Conservation (phyloP, 2,797 vertebrate genomes). For the Rhinophrynus dorsalis region DNA sequence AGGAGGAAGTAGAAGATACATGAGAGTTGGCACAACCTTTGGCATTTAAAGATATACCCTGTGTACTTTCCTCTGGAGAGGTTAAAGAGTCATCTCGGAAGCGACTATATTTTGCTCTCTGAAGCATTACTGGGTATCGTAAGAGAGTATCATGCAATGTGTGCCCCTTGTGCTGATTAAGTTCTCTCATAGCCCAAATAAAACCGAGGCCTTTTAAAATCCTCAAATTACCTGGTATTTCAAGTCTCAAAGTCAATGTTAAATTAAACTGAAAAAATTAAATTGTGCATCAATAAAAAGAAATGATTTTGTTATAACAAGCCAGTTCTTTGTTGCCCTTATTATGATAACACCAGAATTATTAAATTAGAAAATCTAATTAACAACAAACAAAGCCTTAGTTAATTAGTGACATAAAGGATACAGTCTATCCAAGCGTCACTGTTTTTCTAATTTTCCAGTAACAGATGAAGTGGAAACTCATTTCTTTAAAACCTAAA, state of each 20-base stretch:
- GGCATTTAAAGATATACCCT: constrained; percentile 58
- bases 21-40: constrained; percentile 68
- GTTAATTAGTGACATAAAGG: no score
- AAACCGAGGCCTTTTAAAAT: not conserved
- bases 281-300: no score
- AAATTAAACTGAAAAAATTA: constrained; percentile 12
- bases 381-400: no score
- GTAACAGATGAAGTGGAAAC: no score
- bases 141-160: constrained; percentile 67
- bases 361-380: no score
- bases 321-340: no score
- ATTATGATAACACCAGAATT: no score
- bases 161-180: constrained; percentile 65
- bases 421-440: no score
- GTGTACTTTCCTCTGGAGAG: constrained; percentile 76
- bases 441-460: no score
- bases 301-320: no score
- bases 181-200: constrained; percentile 83
- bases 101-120: constrained; percentile 89
- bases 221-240: not conserved
- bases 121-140: constrained; percentile 83
- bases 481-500: no score
- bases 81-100: constrained; percentile 85
- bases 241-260: constrained; percentile 24
- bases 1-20: constrained; percentile 58